Evolutionary conservation across 2,888 invertebrate species (phyloP), one percentile per base, ranked within the genome.

Genomic region (Orchesella flavescens): DNA sequence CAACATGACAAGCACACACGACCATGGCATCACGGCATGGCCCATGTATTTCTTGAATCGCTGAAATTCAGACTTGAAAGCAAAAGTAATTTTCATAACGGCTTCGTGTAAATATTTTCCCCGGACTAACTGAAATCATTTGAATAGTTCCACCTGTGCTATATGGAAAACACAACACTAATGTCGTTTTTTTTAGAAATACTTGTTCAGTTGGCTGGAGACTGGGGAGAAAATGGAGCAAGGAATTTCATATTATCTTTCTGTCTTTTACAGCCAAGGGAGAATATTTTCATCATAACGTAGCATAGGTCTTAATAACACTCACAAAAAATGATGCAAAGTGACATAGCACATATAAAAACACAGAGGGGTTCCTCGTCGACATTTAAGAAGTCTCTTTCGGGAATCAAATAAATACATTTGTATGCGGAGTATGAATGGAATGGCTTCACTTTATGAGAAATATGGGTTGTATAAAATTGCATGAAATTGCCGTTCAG

Each of bases 171-270:
- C 69, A n/a, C n/a, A n/a, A n/a, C n/a, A n/a, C n/a, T n/a, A 78
- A 34, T 21, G 49, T 24, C 68, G 57, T 69, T 59, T 43, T 15
- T 69, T 59, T 43, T 15, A 57, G 34, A 17, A 23, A 10, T 21
- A 19, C 19, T 19, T 19, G 57, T 19, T 10, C 5, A 13, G 53
- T 57, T 57, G 57, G 46, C 21, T 68, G 49, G 7, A 13, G 3
- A 17, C 65, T 65, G 34, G 7, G n/a, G 63, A 34, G 46, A 34
- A 34, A 66, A 63, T 10, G 57, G 24, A 53, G 71, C 63, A 71
- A 71, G 19, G 78, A 78, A 78, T 78, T 78, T 78, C 78, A 78
- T 78, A 71, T 78, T 78, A 59, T 49, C 21, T 44, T 44, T 4
- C 63, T 78, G 78, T 78, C 71, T 61, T 63, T 61, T 78, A 49